phyloP scores from a whole-genome alignment of 2,888 invertebrate species.

The Vandiemenella viatica region DNA sequence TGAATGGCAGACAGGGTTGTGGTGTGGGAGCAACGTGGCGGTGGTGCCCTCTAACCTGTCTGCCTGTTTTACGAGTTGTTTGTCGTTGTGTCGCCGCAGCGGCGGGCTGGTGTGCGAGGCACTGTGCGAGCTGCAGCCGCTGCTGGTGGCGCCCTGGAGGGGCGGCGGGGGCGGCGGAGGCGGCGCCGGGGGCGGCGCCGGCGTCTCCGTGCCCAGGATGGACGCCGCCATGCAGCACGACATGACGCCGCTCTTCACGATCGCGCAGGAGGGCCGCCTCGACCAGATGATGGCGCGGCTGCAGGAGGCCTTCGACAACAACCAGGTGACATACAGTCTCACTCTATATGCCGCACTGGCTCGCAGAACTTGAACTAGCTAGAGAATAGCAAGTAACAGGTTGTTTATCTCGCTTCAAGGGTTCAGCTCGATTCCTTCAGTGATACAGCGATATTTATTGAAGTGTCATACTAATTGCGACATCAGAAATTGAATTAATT shows the following conservation, averaged over 20 bases:
- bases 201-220: neutral
- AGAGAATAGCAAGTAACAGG: too few species aligned
- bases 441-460: too few species aligned
- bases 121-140: neutral
- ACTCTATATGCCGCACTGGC: neutral
- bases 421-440: too few species aligned
- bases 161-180: neutral
- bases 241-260: constrained; percentile 28
- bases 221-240: constrained; percentile 24
- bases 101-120: neutral
- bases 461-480: too few species aligned
- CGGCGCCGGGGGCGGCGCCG: neutral
- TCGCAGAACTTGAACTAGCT: too few species aligned
- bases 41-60: too few species aligned
- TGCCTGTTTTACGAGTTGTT: too few species aligned
- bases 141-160: neutral
- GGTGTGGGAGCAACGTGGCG: too few species aligned
- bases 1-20: too few species aligned
- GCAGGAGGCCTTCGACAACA: constrained; percentile 27
- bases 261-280: constrained; percentile 36
- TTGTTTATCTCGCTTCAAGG: too few species aligned
- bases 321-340: neutral
- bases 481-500: too few species aligned
- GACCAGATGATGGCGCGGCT: constrained; percentile 34
- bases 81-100: too few species aligned